These are phyloP conservation scores for Hyles vespertilio DNA, from an alignment of 1,140 invertebrate species.

Conservation along the genomic window DNA sequence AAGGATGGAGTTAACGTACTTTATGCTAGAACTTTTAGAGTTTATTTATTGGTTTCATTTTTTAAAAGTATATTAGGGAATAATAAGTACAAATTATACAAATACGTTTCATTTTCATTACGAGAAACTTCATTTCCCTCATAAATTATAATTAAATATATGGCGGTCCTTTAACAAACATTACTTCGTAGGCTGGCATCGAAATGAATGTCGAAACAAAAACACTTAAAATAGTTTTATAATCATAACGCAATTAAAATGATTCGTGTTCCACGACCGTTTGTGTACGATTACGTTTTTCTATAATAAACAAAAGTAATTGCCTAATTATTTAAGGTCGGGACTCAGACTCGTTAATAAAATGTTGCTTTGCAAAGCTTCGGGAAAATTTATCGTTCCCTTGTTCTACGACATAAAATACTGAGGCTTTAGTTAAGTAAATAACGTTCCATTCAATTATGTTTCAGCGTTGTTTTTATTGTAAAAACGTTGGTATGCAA, in stretches of 20 bases:
- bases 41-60: not conserved
- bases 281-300: constrained; percentile 24
- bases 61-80: not conserved
- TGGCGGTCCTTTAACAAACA: not conserved
- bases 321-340: constrained; percentile 46
- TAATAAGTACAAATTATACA: too few relatives aligned
- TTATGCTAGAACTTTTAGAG: too few relatives aligned
- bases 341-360: constrained; percentile 27
- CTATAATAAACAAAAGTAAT: constrained; percentile 57
- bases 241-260: constrained; percentile 13
- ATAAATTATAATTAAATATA: not conserved
- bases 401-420: constrained; percentile 37
- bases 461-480: constrained; percentile 13
- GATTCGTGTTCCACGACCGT: constrained; percentile 18
- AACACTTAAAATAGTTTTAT: not conserved
- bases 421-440: constrained; percentile 35
- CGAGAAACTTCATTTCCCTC: not conserved
- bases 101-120: not conserved
- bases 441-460: constrained; percentile 41
- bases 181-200: constrained; percentile 10
- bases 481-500: not conserved
- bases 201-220: too few relatives aligned
- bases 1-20: too few relatives aligned
- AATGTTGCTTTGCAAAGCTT: constrained; percentile 35
- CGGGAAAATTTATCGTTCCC: constrained; percentile 46